A percentile compares a stretch with the other conserved stretches of the same genome.
Conservation (phyloP, 2,797 vertebrate species). For the Nannoperca obscura region DNA sequence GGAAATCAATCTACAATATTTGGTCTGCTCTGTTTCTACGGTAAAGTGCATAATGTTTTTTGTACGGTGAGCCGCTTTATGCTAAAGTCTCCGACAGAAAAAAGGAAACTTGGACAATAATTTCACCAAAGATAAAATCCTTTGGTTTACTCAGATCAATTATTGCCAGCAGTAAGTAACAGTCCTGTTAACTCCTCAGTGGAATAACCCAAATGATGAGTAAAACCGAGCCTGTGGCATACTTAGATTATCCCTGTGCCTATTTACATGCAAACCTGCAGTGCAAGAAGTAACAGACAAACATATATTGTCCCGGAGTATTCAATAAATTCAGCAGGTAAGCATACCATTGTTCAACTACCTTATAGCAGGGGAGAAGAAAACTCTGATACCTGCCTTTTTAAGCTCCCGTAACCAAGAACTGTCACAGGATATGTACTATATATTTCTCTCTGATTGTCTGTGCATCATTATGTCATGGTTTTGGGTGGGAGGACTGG, state of each 20-base stretch:
- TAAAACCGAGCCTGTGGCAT: conserved; percentile 42
- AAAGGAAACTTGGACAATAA: conserved; percentile 78
- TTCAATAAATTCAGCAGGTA: conserved; percentile 73
- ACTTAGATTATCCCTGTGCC: conserved; percentile 52
- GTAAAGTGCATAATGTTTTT: conserved; percentile 81
- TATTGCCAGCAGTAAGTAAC: conserved; percentile 82
- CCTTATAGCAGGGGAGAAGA: conserved; percentile 38
- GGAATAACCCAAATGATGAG: conserved; percentile 49
- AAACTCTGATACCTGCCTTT: conserved; percentile 55
- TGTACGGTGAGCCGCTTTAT: conserved; percentile 51
- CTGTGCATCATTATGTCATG: conserved; percentile 64
- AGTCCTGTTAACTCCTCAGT: conserved; percentile 69
- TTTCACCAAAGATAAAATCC: conserved; percentile 84
- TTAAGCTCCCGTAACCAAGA: conserved; percentile 48
- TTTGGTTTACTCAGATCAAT: conserved; percentile 83
- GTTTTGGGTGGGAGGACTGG: conserved; percentile 54
- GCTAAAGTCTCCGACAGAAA: conserved; percentile 50
- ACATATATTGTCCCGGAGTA: conserved; percentile 47
- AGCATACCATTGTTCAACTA: conserved; percentile 75
- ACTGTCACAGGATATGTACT: conserved; percentile 64
- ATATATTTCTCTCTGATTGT: conserved; percentile 74
- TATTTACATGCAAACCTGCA: conserved; percentile 79
- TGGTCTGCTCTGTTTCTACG: conserved; percentile 75
- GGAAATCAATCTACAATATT: conserved; percentile 69
- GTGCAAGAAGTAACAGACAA: conserved; percentile 68